Conservation (phyloP, 2,113 vertebrate species). For the Coturnix japonica region DNA sequence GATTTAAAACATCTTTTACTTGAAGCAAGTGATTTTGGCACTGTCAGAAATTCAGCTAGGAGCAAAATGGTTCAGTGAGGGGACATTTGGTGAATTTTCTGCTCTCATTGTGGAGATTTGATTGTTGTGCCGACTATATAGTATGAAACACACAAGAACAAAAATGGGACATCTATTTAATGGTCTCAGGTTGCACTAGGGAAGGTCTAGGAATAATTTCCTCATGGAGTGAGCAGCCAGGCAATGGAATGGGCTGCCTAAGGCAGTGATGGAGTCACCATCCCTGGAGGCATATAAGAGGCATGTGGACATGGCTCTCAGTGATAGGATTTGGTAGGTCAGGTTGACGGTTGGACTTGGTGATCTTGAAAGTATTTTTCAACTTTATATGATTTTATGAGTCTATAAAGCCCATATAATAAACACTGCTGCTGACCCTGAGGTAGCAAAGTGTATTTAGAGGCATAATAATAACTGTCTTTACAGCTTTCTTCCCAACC, state of each 20-base stretch:
- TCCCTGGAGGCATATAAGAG: neutral
- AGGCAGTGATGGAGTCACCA: neutral
- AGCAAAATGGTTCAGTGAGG: neutral
- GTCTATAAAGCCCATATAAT: neutral
- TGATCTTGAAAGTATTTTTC: neutral
- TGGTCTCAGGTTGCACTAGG: neutral
- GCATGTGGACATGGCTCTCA: neutral
- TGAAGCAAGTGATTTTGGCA: neutral
- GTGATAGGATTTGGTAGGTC: neutral
- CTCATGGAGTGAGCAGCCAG: neutral
- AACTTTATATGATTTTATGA: neutral
- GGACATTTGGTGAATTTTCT: neutral
- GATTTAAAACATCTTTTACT: neutral
- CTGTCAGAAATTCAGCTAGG: neutral
- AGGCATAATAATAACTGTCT: neutral
- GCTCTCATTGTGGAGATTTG: neutral
- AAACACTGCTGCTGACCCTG: neutral
- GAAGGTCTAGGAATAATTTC: neutral
- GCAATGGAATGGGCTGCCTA: neutral
- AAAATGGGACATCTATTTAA: neutral
- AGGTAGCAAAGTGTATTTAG: neutral
- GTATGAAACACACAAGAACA: neutral
- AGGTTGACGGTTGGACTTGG: neutral
- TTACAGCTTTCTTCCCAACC: neutral
- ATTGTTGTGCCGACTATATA: neutral